Evolutionary conservation across 2,888 invertebrate genomes (phyloP).

Genomic region (Drosophila rubida): DNA sequence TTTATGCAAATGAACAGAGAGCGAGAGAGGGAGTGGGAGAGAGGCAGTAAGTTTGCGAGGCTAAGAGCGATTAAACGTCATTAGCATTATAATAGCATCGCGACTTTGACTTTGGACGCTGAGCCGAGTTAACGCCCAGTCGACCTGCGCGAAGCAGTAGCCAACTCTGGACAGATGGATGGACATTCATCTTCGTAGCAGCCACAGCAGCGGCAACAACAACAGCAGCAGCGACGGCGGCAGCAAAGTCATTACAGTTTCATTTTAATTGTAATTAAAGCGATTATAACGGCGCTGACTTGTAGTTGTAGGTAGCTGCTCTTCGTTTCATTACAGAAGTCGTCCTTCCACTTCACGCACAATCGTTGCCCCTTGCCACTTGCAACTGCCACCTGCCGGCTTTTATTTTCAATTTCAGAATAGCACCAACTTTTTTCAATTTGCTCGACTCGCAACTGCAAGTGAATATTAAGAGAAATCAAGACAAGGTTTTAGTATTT

Average conservation of each 20-base stretch:
- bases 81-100: constrained; percentile 72
- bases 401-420: constrained; percentile 68
- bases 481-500: no score
- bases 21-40: background rate
- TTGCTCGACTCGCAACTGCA: no score
- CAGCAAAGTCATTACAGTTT: constrained; percentile 60
- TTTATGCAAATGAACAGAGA: constrained; percentile 63
- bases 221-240: constrained; percentile 17
- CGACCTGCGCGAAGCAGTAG: background rate
- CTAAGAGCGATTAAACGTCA: constrained; percentile 70
- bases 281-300: constrained; percentile 62
- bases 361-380: constrained; percentile 56
- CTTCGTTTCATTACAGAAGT: background rate
- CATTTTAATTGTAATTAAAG: constrained; percentile 76
- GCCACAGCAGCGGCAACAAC: constrained; percentile 17
- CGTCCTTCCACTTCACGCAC: constrained; percentile 43
- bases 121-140: constrained; percentile 14
- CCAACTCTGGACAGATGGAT: constrained; percentile 33
- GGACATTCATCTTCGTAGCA: constrained; percentile 61
- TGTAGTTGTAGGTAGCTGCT: constrained; percentile 4
- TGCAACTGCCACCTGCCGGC: constrained; percentile 47
- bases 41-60: constrained; percentile 10
- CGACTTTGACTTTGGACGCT: constrained; percentile 55
- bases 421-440: constrained; percentile 67
- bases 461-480: no score